Evolutionary conservation across 2,797 vertebrate species (phyloP), one percentile per base, ranked within the genome.

Genomic region (Sciaenops ocellatus): DNA sequence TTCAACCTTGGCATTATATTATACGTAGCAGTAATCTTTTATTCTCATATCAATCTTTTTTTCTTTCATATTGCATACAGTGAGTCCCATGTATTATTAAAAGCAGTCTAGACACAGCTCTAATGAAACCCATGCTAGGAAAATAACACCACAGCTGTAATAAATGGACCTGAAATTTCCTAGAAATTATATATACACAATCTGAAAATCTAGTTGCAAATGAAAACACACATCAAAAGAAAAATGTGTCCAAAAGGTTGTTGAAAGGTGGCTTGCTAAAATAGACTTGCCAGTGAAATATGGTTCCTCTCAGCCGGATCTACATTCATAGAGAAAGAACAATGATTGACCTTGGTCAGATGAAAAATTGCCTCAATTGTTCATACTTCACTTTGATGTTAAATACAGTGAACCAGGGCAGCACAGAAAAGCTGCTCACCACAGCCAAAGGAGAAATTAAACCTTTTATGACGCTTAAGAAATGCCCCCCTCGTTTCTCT

Each of bases 361-460:
- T 82, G 82, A 90, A 82, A 93, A 90, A 91, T 88, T 90, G 89
- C 90, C 61, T 90, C 83, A 73, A 92, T 93, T 94, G 92, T 93
- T 94, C 88, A 82, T 82, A 86, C 77, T 90, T 90, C 76, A 84
- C 92, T 94, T 94, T 93, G 93, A 94, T 92, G 91, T 94, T 92
- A 88, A 93, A 92, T 87, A 90, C 83, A 87, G 85, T 84, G 83
- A 90, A 84, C 82, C 75, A 47, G 82, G 81, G 89, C 73, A 73
- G 82, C 82, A 54, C 69, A 84, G 88, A 84, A 86, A 87, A 85
- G 83, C 91, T 73, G 82, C 86, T 84, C 51, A 18, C 88, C 73
- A 71, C 77, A 85, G 82, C 78, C 24, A 63, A 79, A 75, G 81
- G 79, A 91, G 70, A 90, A 92, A 93, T 92, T 55, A 88, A 86